These are phyloP conservation scores for Ellobium chinense DNA, from an alignment of 2,888 invertebrate species.

Conservation along the genomic window DNA sequence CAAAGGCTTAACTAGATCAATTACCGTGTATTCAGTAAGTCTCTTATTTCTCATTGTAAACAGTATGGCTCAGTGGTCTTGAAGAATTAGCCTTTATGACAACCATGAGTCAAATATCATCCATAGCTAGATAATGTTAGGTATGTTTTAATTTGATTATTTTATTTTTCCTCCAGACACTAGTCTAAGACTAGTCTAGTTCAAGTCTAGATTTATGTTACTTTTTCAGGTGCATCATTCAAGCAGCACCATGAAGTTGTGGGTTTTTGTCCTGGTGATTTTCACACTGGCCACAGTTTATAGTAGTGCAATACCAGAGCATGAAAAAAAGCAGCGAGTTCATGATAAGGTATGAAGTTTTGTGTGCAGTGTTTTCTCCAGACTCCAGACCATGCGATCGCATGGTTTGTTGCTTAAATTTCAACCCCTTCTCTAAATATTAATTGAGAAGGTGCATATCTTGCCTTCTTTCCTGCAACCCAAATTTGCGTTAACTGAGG, in stretches of 20 bases:
- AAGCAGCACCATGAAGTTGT: conserved; percentile 56
- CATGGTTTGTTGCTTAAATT: not conserved
- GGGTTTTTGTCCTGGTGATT: conserved; percentile 58
- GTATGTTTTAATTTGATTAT: too few species aligned
- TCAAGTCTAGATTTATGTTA: too few species aligned
- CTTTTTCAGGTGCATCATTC: conserved; percentile 23
- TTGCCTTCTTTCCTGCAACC: not conserved
- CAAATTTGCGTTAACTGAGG: not conserved
- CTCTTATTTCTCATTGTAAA: too few species aligned
- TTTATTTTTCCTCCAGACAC: too few species aligned
- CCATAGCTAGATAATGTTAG: too few species aligned
- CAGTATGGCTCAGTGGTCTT: too few species aligned
- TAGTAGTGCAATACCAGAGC: conserved; percentile 85
- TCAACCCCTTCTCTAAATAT: not conserved
- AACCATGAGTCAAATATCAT: too few species aligned
- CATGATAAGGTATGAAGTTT: conserved; percentile 72
- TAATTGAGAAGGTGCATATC: too few species aligned
- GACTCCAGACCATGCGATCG: not conserved
- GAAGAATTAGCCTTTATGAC: too few species aligned
- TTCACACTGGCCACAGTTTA: conserved; percentile 58
- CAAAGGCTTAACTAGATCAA: too few species aligned
- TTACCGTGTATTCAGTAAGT: too few species aligned
- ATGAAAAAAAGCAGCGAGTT: conserved; percentile 76
- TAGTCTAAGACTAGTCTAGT: too few species aligned
- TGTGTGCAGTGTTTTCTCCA: not conserved